Evolutionary conservation across 2,113 vertebrate species (phyloP).

Genomic region (Oophaga pumilio): DNA sequence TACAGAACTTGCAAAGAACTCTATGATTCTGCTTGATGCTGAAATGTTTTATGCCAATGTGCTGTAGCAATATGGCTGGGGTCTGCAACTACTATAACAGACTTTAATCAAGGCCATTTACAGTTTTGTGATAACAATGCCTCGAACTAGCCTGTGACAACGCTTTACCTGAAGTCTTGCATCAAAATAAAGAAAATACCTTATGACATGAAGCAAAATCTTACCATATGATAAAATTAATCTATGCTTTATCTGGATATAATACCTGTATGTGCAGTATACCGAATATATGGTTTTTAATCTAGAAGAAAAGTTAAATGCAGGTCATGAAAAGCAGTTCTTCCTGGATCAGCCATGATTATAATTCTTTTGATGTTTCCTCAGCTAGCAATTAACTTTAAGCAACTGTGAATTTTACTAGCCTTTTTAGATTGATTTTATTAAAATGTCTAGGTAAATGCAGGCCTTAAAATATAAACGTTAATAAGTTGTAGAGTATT

Average conservation of each 20-base stretch:
- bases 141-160: neutral
- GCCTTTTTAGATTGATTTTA: conserved; percentile 34
- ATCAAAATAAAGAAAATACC: neutral
- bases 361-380: conserved; percentile 48
- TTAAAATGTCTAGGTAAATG: conserved; percentile 39
- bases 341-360: conserved; percentile 15
- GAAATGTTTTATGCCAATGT: too few relatives aligned
- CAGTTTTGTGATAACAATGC: neutral
- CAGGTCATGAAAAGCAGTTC: conserved; percentile 32
- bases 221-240: neutral
- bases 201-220: neutral
- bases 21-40: too few relatives aligned
- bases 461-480: conserved; percentile 29
- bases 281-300: neutral
- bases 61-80: too few relatives aligned
- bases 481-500: conserved; percentile 46
- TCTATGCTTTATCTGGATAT: neutral
- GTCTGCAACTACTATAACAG: too few relatives aligned
- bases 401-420: conserved; percentile 52
- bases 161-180: neutral
- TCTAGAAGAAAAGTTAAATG: conserved; percentile 23
- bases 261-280: neutral
- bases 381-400: conserved; percentile 50
- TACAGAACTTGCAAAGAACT: too few relatives aligned
- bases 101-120: too few relatives aligned